Evolutionary conservation across 2,113 vertebrate species (phyloP).

Genomic region (Irena cyanogastra): DNA sequence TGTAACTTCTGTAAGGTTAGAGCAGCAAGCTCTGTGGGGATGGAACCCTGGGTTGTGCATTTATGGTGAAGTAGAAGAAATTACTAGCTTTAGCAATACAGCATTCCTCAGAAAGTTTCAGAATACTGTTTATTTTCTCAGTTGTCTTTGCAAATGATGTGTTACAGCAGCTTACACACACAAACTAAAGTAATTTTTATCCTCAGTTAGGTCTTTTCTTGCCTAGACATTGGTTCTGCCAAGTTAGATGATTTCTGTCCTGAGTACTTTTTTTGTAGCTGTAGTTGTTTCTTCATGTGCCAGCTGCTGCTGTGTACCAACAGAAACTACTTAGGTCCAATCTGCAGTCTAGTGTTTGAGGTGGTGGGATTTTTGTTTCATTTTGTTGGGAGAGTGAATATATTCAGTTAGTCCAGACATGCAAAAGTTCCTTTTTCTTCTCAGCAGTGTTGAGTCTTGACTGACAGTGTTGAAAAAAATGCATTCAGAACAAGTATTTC

Average conservation of each 20-base stretch:
- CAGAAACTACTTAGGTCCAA: not conserved
- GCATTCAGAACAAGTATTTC: not conserved
- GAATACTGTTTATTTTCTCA: not conserved
- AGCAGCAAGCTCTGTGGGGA: not conserved
- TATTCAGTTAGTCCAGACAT: not conserved
- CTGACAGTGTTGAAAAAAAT: not conserved
- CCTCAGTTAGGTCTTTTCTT: not conserved
- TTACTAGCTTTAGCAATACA: not conserved
- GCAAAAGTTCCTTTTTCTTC: not conserved
- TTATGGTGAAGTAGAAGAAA: not conserved
- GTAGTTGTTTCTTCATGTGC: not conserved
- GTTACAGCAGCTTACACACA: not conserved
- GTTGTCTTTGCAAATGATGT: fast-evolving
- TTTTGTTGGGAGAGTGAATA: not conserved
- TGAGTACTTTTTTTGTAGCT: not conserved
- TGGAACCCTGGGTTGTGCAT: not conserved
- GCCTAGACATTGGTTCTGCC: not conserved
- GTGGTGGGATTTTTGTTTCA: not conserved
- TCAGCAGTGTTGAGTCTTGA: not conserved
- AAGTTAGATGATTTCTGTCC: not conserved
- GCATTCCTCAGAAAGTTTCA: not conserved
- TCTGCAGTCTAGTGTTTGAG: not conserved
- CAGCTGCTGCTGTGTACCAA: not conserved
- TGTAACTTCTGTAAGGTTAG: not conserved
- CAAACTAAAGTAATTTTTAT: not conserved